Conservation (phyloP, 1,140 invertebrate species). For the Drosophila tropicalis region DNA sequence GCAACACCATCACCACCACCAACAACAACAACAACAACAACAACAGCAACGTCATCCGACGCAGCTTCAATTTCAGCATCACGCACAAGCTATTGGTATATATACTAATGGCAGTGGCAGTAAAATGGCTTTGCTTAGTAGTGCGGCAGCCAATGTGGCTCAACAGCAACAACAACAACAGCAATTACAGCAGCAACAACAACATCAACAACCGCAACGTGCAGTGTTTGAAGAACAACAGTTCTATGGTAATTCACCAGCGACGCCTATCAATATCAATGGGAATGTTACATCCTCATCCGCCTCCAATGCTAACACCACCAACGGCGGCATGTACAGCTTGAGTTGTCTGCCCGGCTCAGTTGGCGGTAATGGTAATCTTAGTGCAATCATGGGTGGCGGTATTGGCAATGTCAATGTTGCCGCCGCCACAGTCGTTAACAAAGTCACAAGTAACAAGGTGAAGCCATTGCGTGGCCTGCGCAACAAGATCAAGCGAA, state of each 20-base stretch:
- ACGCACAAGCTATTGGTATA: slow-evolving; percentile 26
- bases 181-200: slow-evolving; percentile 44
- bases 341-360: slow-evolving; percentile 26
- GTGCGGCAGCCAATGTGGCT: slow-evolving; percentile 66
- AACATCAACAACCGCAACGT: slow-evolving; percentile 30
- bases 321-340: slow-evolving; percentile 25
- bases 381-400: slow-evolving; percentile 8
- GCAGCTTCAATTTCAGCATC: neutral
- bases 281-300: neutral
- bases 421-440: slow-evolving; percentile 39
- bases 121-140: slow-evolving; percentile 75
- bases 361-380: slow-evolving; percentile 6
- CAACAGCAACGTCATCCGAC: slow-evolving; percentile 34
- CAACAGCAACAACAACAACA: slow-evolving; percentile 53
- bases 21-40: slow-evolving; percentile 32
- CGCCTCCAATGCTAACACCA: neutral
- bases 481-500: slow-evolving; percentile 80
- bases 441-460: slow-evolving; percentile 50
- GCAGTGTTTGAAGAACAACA: slow-evolving; percentile 26
- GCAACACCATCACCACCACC: slow-evolving; percentile 25
- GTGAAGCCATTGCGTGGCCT: slow-evolving; percentile 65
- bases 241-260: slow-evolving; percentile 28
- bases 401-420: neutral
- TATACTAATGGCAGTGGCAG: slow-evolving; percentile 68
- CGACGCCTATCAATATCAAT: neutral